Evolutionary conservation across 2,113 vertebrate genomes (phyloP).

Genomic region (Pelecanus crispus): DNA sequence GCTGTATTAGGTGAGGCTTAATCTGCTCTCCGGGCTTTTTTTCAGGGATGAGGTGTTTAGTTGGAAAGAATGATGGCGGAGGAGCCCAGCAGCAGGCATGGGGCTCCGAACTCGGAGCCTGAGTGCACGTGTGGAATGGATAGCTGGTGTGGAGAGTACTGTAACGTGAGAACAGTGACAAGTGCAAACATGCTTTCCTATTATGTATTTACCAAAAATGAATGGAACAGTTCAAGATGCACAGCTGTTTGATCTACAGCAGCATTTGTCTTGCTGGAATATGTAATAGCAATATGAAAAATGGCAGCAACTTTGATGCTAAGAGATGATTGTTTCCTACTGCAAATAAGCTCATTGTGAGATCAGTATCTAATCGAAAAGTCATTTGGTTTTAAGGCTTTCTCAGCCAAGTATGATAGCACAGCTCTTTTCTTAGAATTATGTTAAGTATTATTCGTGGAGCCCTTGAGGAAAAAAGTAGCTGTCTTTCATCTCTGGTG

Average conservation of each 20-base stretch:
- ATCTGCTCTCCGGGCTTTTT: neutral
- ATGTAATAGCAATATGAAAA: neutral
- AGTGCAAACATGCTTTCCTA: neutral
- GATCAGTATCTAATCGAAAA: neutral
- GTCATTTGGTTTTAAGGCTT: neutral
- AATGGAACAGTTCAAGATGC: neutral
- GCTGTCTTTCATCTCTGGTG: neutral
- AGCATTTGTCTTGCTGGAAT: neutral
- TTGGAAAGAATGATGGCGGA: neutral
- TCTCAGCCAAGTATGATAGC: neutral
- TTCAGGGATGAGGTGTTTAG: no score
- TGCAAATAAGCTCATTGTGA: neutral
- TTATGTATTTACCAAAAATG: rapidly evolving
- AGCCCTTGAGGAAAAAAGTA: neutral
- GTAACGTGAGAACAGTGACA: neutral
- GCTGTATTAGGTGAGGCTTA: neutral
- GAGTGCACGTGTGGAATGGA: rapidly evolving
- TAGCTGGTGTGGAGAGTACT: neutral
- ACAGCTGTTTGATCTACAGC: neutral
- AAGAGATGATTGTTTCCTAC: neutral
- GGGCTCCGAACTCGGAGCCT: no score
- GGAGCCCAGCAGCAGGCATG: neutral
- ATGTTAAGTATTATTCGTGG: neutral
- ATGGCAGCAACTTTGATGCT: neutral
- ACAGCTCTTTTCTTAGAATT: neutral